Evolutionary conservation across 2,113 vertebrate species (phyloP).

Genomic region (Mohoua ochrocephala): DNA sequence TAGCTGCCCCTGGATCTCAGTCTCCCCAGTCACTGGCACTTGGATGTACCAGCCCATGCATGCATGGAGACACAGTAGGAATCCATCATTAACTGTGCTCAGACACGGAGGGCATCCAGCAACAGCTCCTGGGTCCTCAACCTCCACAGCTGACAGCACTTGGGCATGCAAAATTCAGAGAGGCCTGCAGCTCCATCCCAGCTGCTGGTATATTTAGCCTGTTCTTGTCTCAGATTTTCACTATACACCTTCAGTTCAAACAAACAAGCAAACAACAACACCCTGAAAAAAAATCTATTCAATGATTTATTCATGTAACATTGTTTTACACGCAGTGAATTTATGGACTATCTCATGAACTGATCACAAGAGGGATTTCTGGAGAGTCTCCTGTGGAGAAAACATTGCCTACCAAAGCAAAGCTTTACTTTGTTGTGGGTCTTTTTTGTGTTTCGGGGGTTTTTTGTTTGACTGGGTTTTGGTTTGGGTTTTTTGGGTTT

Average conservation of each 20-base stretch:
- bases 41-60: rapidly evolving
- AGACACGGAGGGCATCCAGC: background rate
- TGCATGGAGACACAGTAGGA: background rate
- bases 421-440: background rate
- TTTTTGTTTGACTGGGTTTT: background rate
- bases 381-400: background rate
- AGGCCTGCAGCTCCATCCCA: background rate
- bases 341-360: background rate
- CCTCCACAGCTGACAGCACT: background rate
- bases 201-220: background rate
- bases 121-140: background rate
- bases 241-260: background rate
- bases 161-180: background rate
- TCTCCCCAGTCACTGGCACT: background rate
- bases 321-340: background rate
- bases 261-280: background rate
- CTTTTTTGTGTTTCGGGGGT: background rate
- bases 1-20: background rate
- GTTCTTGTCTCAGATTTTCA: background rate
- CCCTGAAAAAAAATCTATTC: background rate
- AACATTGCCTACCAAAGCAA: background rate
- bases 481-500: rapidly evolving
- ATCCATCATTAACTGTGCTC: background rate
- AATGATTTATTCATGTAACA: background rate
- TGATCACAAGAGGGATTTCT: background rate